Evolutionary conservation across 2,888 invertebrate species (phyloP).

Genomic region (Tanytarsus gracilentus): DNA sequence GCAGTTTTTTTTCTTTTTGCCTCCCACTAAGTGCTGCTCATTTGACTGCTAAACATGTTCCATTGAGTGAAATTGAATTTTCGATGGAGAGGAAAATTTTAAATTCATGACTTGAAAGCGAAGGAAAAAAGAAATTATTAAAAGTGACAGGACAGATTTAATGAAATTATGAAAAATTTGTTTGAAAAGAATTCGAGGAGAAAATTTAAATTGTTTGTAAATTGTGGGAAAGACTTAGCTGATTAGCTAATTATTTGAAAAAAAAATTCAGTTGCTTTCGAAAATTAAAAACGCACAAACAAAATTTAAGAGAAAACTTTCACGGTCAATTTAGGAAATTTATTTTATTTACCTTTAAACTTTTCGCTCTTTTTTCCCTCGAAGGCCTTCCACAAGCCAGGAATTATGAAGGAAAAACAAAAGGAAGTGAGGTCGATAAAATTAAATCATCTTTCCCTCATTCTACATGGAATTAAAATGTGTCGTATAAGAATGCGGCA

Average conservation of each 20-base stretch:
- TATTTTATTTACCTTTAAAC: slow-evolving; percentile 2
- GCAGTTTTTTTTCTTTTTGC: neutral
- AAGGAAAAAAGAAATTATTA: slow-evolving; percentile 9
- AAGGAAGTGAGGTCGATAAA: neutral
- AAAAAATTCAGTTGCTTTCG: too few species aligned
- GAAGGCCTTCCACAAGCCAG: neutral
- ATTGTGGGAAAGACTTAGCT: too few species aligned
- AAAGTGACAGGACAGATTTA: slow-evolving; percentile 24
- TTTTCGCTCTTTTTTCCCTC: neutral
- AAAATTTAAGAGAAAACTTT: slow-evolving; percentile 2
- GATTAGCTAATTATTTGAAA: too few species aligned
- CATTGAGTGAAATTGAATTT: too few species aligned
- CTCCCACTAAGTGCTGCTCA: too few species aligned
- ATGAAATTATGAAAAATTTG: slow-evolving; percentile 28
- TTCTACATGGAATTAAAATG: neutral
- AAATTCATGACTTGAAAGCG: slow-evolving; percentile 14
- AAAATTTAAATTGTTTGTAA: too few species aligned
- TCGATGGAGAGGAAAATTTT: neutral
- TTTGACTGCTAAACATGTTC: too few species aligned
- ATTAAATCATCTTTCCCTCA: slow-evolving; percentile 16
- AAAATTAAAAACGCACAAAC: too few species aligned
- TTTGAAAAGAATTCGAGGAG: too few species aligned
- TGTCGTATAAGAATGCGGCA: too few species aligned
- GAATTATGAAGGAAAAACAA: neutral
- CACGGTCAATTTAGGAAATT: slow-evolving; percentile 20